Percentiles rank a stretch among this genome's conserved stretches.
Conservation (phyloP, 2,113 vertebrate genomes). For the Cyanoliseus patagonus region DNA sequence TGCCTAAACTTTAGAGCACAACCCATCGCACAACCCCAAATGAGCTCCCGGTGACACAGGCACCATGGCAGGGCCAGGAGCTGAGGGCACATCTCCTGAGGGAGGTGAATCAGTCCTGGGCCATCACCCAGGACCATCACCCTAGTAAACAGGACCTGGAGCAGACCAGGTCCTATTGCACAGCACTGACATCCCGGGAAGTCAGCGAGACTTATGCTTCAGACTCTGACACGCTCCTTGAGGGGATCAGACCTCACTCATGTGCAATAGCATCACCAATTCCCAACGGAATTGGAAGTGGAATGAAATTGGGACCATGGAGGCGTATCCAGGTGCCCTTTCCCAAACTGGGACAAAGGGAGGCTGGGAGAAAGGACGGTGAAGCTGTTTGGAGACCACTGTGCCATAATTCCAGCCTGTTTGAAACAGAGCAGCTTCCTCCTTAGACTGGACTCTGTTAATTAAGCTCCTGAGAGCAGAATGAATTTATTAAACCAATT, state of each 20-base stretch:
- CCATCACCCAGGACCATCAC: background rate
- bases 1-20: background rate
- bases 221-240: background rate
- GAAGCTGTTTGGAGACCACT: background rate
- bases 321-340: background rate
- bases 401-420: background rate
- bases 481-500: constrained; percentile 25
- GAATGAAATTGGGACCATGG: background rate
- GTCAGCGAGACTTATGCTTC: background rate
- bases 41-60: accelerated
- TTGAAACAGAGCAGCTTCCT: background rate
- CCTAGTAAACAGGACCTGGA: background rate
- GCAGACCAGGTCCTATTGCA: background rate
- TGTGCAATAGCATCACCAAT: background rate
- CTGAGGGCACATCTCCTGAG: background rate
- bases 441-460: background rate
- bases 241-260: background rate
- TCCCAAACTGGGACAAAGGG: background rate
- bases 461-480: background rate
- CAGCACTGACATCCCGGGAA: background rate
- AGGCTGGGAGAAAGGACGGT: background rate
- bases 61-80: background rate
- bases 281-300: background rate
- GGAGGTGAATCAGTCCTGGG: background rate
- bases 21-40: background rate